phyloP scores from a whole-genome alignment of 2,113 vertebrate genomes.

The Cavia porcellus region DNA sequence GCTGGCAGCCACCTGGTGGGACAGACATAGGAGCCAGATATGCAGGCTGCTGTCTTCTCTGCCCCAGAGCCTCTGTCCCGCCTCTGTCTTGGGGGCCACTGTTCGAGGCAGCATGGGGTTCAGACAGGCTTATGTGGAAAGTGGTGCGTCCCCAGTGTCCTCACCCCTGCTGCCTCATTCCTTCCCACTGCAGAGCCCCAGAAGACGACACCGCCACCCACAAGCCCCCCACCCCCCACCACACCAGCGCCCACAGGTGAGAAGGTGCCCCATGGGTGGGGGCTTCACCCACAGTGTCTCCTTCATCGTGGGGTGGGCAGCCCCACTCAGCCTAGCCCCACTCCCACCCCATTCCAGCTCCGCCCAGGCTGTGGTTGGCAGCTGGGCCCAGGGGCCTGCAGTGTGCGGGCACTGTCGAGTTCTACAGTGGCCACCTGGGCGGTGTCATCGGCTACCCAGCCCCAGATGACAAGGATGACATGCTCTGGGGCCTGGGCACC shows the following conservation, averaged over 20 bases:
- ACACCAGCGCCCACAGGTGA: constrained; percentile 76
- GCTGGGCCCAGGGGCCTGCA: neutral
- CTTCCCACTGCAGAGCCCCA: neutral
- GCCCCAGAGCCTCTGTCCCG: neutral
- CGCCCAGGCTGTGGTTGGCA: constrained; percentile 77
- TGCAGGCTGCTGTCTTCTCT: neutral
- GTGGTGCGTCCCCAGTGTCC: neutral
- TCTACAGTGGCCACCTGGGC: constrained; percentile 69
- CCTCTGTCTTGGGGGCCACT: neutral
- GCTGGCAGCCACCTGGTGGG: neutral
- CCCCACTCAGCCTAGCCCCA: neutral
- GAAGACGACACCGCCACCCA: neutral
- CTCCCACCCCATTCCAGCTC: constrained; percentile 58
- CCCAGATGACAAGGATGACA: accelerated
- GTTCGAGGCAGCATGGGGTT: accelerated
- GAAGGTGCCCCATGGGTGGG: neutral
- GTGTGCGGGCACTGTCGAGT: constrained; percentile 81
- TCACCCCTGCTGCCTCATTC: accelerated
- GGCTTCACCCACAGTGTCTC: neutral
- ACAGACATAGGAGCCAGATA: neutral
- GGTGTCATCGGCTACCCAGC: constrained; percentile 57
- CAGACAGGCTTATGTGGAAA: neutral
- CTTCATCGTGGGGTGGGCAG: accelerated
- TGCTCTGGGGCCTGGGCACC: neutral
- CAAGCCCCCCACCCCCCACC: accelerated